Base-by-base conservation (phyloP, 2,888 invertebrate genomes). In the Pandemis heparana region DNA sequence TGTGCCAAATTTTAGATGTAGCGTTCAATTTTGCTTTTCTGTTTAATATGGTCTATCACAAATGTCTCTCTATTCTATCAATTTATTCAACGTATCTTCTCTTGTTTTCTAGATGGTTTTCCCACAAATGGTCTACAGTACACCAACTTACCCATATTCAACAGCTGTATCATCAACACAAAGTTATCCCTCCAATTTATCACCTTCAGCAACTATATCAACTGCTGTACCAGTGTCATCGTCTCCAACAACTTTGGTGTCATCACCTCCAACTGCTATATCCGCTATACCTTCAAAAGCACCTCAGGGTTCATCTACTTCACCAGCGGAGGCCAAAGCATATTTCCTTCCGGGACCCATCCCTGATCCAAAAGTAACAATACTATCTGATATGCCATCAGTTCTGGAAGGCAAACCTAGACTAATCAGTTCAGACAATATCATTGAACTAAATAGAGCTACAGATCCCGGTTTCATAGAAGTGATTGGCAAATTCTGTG, bases 331-430 rank as follows among this genome's bases (percentile, higher is more conserved):
- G 16, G 65, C 48, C 1, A 65, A 38, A 51, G 65, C 65, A 38
- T 65, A 65, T 23, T 65, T 65, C 23, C 16, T 65, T 8, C 65
- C 65, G n/a, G 51, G 38, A 3, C 65, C 65, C 2, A 38, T 65
- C 6, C 38, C 51, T 38, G 65, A 51, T 5, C 65, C 65, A 38
- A 65, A 51, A 65, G 65, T 65, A 5, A 65, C 65, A 16, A 38
- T 65, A 9, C 38, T 65, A 38, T n/a, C 48, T 38, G 51, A 65
- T 51, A 38, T 51, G n/a, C 51, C 51, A 3, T 23, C 63, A 38
- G 10, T 51, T 5, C 16, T 51, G n/a, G 65, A 51, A 38, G 65
- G n/a, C 1, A 65, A 48, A 16, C 51, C 65, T 9, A 65, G 10
- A 38, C n/a, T 51, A 3, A 43, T 7, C 38, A 8, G n/a, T 51